phyloP scores from a whole-genome alignment of 2,113 vertebrate species.

The Strix aluco region DNA sequence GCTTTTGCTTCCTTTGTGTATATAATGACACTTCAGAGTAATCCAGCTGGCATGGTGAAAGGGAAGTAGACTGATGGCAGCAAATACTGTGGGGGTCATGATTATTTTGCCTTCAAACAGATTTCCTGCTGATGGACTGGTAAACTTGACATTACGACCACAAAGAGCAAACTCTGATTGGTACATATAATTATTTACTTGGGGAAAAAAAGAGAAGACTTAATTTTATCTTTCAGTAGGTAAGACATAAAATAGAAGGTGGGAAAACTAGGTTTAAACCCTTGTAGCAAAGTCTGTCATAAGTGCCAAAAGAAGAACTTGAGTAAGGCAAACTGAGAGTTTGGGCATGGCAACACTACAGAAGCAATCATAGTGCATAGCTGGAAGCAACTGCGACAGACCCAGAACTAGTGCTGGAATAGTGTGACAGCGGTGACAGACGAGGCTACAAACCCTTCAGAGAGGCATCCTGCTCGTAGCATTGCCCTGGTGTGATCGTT shows the following conservation, averaged over 20 bases:
- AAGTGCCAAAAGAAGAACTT: background rate
- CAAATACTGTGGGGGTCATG: background rate
- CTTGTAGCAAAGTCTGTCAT: background rate
- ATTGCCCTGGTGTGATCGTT: background rate
- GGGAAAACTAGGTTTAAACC: background rate
- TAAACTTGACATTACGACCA: background rate
- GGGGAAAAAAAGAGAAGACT: background rate
- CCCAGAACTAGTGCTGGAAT: background rate
- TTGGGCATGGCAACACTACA: background rate
- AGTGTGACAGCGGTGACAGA: background rate
- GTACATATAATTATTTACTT: background rate
- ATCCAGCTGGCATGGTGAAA: background rate
- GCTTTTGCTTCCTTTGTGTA: background rate
- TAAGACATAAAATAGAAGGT: background rate
- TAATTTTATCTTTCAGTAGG: background rate
- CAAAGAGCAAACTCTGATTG: background rate
- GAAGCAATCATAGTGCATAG: background rate
- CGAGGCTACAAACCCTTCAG: background rate
- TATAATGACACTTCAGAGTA: background rate
- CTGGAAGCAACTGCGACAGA: background rate
- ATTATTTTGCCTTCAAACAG: background rate
- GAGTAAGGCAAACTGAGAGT: background rate
- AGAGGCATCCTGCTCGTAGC: background rate
- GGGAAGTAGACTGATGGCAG: background rate
- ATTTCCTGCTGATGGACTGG: background rate